Evolutionary conservation across 2,888 invertebrate genomes (phyloP), one percentile per base, ranked within the genome.

Genomic region (Conistra vaccinii): DNA sequence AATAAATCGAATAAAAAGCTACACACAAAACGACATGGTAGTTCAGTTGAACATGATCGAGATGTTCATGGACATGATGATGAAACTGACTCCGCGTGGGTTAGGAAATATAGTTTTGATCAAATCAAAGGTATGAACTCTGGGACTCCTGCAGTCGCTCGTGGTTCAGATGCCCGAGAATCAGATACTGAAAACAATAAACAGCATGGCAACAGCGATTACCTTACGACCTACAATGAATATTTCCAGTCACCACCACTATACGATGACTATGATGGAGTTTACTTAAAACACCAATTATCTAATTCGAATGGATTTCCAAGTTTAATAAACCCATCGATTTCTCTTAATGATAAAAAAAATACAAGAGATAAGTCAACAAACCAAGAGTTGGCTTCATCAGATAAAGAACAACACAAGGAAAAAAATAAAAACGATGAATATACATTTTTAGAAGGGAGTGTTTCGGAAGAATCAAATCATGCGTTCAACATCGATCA

Each of bases 181-280:
- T 35, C 60, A 14, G 1, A 71, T 12, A 39, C 12, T 45, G 1
- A 53, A 23, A 45, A 29, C 7, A 51, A 53, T 29, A 42, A 65
- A 26, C 32, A 42, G 5, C 20, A 58, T 26, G 23, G 1, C 10
- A 32, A 61, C 14, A 29, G 39, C 2, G 71, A 74, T 20, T 51
- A 65, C 51, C 14, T 14, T 61, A 45, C 35, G 9, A 57, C 29
- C n/a, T 23, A 71, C 45, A 32, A 60, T 32, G 60, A 84, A 69
- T 58, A 81, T 76, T 45, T 69, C 12, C 71, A 81, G 62, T 69
- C 60, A 35, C 76, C 62, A 51, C 77, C 77, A 20, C 10, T 45
- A 12, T 81, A 82, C 29, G 69, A 68, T 48, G 57, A 81, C 39
- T 81, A 85, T 51, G 69, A 72, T 55, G 76, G 35, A 58, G 20